Base-by-base conservation (phyloP, 2,113 vertebrate species). In the Corythoichthys haematopterus region DNA sequence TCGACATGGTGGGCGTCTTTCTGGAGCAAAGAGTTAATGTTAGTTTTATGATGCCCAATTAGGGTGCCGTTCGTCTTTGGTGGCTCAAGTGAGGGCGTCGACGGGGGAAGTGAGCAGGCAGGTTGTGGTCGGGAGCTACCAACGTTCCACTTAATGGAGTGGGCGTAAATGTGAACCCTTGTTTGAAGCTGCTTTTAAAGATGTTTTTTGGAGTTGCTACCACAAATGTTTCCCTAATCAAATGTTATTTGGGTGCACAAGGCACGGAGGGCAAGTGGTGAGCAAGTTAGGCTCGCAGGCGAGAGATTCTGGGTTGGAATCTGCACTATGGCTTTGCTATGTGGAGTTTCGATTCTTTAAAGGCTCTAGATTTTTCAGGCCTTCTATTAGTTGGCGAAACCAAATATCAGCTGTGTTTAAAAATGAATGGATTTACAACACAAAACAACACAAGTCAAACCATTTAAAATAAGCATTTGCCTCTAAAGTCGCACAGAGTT, bases 1-100 rank as follows among this genome's bases (percentile, higher is more conserved):
- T 79, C 77, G 73, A 64, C 80, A 76, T 65, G 72, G 76, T 80
- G 50, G 77, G 71, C 80, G 61, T 84, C 75, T 77, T 74, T 84
- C 66, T 70, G 68, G 52, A 64, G 68, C 40, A 59, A 0, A 37
- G 38, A 64, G n/a, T 33, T 57, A 57, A 57, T 57, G 55, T 57
- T 36, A 36, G 55, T 57, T 57, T 57, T 57, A 57, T 57, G 55
- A 57, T 36, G 12, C 55, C 33, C 35, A 57, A 57, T 57, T 57
- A 57, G 33, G 55, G 35, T 2, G 55, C 55, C 33, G 35, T 12
- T 57, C 55, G 14, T 57, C 33, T 57, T 57, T 57, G 55, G 55
- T 36, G 55, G 55, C 55, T 57, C 55, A 35, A 57, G 55, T 15
- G 55, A 2, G 12, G 55, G 55, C 12, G 55, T 57, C 55, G 35